Conservation (phyloP, 2,888 invertebrate species). For the Drosophila atripex region DNA sequence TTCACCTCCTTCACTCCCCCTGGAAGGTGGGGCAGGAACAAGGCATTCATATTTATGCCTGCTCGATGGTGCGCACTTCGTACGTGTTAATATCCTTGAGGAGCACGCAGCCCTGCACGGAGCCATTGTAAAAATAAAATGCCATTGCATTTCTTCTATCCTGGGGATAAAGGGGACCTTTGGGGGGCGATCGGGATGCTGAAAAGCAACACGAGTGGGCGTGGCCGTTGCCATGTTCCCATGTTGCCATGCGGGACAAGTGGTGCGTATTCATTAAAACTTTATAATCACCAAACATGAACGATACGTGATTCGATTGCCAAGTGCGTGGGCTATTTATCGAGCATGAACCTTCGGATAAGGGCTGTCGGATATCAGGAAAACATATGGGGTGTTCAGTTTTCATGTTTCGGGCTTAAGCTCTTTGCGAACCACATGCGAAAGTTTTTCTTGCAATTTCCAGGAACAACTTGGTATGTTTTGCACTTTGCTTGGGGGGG, state of each 20-base stretch:
- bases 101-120: constrained; percentile 50
- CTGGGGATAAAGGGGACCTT: background rate
- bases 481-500: background rate
- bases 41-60: constrained; percentile 70
- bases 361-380: background rate
- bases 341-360: constrained; percentile 30
- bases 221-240: constrained; percentile 19
- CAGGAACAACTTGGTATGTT: background rate
- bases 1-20: too few relatives aligned
- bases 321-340: constrained; percentile 59
- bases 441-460: background rate
- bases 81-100: constrained; percentile 74
- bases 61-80: constrained; percentile 53
- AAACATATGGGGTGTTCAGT: constrained; percentile 35
- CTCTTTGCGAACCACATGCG: background rate
- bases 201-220: constrained; percentile 36
- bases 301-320: constrained; percentile 63
- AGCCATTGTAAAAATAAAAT: constrained; percentile 71
- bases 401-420: constrained; percentile 7
- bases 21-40: constrained; percentile 34
- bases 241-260: constrained; percentile 43
- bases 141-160: constrained; percentile 58
- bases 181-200: constrained; percentile 16
- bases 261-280: constrained; percentile 77
- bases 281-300: constrained; percentile 76